These are phyloP conservation scores for Cantharis flavilabris DNA, from an alignment of 2,888 invertebrate species.

Conservation along the genomic window DNA sequence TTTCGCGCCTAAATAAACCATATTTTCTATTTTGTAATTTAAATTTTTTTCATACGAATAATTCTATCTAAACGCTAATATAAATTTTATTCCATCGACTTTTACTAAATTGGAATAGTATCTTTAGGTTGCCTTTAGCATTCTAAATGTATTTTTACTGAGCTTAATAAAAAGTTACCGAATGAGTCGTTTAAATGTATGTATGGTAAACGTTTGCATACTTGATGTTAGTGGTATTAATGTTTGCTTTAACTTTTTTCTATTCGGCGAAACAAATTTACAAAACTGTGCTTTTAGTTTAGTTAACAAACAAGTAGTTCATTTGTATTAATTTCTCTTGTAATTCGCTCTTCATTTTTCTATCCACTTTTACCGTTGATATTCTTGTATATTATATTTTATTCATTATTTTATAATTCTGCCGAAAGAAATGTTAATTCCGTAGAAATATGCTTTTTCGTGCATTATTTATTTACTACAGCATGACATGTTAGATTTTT, in stretches of 20 bases:
- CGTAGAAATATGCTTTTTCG: background rate
- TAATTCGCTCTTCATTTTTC: background rate
- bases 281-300: background rate
- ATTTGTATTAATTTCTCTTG: background rate
- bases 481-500: background rate
- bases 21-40: conserved; percentile 3
- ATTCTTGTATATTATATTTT: background rate
- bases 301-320: background rate
- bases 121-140: conserved; percentile 15
- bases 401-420: background rate
- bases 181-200: background rate
- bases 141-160: conserved; percentile 15
- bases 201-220: background rate
- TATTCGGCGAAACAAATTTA: background rate
- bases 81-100: conserved; percentile 25
- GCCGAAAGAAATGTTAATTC: background rate
- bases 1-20: background rate
- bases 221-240: background rate
- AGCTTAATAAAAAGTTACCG: conserved; percentile 18
- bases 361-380: background rate
- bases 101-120: conserved; percentile 22
- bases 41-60: conserved; percentile 13
- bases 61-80: conserved; percentile 17
- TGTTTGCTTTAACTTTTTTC: background rate
- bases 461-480: background rate